These are phyloP conservation scores for Uloborus diversus DNA, from an alignment of 1,140 invertebrate genomes.

Conservation along the genomic window DNA sequence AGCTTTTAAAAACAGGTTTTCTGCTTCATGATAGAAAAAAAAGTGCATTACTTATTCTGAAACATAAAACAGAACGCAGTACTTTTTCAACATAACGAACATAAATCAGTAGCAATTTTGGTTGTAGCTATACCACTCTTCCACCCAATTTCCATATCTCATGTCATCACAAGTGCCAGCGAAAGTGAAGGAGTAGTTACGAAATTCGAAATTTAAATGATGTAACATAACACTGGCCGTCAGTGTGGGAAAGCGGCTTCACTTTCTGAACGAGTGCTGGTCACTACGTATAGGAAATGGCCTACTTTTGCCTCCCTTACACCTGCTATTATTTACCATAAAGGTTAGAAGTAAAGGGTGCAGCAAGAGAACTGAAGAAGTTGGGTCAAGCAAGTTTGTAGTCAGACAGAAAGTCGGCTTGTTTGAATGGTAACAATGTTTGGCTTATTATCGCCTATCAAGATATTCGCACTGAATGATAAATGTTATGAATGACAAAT, in stretches of 20 bases:
- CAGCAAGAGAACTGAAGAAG: conserved; percentile 5
- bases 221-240: conserved; percentile 8
- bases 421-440: background rate
- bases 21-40: no score
- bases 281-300: conserved; percentile 24
- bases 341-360: conserved; percentile 26
- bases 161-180: background rate
- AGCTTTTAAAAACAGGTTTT: no score
- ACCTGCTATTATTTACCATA: conserved; percentile 43
- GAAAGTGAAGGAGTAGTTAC: background rate
- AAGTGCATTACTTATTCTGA: no score
- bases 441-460: conserved; percentile 23
- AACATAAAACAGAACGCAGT: no score
- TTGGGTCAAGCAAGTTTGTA: conserved; percentile 30
- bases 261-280: conserved; percentile 5
- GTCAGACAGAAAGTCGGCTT: conserved; percentile 1
- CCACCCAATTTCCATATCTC: no score
- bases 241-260: conserved; percentile 4
- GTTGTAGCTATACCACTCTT: no score
- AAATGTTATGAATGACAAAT: background rate
- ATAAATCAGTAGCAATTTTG: no score
- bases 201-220: conserved; percentile 45
- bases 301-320: conserved; percentile 38
- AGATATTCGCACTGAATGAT: background rate
- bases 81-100: no score